These are phyloP conservation scores for Tetanocera ferruginea DNA, from an alignment of 2,888 invertebrate species.

Conservation along the genomic window DNA sequence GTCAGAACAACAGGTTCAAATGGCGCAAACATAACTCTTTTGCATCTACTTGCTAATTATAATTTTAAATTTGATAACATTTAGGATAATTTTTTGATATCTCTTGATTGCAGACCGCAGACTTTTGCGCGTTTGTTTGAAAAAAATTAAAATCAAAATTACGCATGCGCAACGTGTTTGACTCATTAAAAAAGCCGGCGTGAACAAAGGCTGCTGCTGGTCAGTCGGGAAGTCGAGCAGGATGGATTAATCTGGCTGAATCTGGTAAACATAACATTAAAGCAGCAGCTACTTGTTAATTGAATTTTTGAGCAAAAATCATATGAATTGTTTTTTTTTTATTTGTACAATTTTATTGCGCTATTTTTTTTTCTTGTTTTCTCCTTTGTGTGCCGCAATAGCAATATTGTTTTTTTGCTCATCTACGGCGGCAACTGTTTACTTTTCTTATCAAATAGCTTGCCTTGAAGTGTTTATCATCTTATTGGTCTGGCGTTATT, in stretches of 20 bases:
- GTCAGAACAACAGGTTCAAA: no score
- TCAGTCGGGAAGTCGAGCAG: not conserved
- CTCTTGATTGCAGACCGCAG: not conserved
- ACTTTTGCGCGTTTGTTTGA: not conserved
- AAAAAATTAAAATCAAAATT: not conserved
- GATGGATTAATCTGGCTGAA: not conserved
- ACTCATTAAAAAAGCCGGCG: not conserved
- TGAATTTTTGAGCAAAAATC: not conserved
- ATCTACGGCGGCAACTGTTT: not conserved
- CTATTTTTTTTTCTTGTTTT: not conserved
- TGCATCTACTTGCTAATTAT: no score
- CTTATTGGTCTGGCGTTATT: not conserved
- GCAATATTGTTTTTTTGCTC: not conserved
- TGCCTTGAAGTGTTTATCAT: conserved; percentile 9
- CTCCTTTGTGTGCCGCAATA: not conserved
- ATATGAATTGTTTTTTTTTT: not conserved
- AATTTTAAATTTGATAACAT: no score
- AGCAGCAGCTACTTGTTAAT: not conserved
- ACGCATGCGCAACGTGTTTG: not conserved
- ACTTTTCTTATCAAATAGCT: conserved; percentile 7
- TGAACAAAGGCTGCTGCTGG: no score
- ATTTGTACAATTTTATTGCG: not conserved
- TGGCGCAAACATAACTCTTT: no score
- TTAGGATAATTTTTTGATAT: not conserved
- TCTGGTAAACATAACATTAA: not conserved